These are phyloP conservation scores for Pygocentrus nattereri DNA, from an alignment of 2,797 vertebrate species.

Conservation along the genomic window DNA sequence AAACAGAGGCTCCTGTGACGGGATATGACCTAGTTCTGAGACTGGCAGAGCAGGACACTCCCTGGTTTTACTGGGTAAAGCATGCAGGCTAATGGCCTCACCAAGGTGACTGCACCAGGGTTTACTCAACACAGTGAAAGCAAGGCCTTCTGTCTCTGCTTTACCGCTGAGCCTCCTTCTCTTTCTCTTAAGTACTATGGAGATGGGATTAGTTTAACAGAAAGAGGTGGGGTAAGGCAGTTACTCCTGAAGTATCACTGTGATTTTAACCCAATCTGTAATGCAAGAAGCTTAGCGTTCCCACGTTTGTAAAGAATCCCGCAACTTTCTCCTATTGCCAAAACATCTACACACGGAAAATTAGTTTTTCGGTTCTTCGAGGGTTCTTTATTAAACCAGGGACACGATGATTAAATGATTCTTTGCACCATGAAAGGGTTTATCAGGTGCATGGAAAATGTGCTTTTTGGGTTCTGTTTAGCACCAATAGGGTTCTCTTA, in stretches of 20 bases:
- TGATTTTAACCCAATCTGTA: background rate
- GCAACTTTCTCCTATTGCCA: background rate
- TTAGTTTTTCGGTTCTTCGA: too few species aligned
- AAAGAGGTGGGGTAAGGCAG: background rate
- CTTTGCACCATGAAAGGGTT: too few species aligned
- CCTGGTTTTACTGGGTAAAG: slow-evolving; percentile 17
- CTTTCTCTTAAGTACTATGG: too few species aligned
- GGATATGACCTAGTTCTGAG: slow-evolving; percentile 20
- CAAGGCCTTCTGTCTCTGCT: background rate
- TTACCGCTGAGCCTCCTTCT: background rate
- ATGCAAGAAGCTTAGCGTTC: background rate
- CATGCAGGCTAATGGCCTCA: background rate
- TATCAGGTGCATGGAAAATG: too few species aligned
- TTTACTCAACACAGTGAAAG: background rate
- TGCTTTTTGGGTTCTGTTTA: too few species aligned
- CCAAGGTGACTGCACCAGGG: slow-evolving; percentile 4
- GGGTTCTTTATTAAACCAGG: too few species aligned
- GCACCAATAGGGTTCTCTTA: too few species aligned
- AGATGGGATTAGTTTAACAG: background rate
- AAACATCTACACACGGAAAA: too few species aligned
- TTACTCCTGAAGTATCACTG: background rate
- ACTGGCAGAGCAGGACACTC: slow-evolving; percentile 19
- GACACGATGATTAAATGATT: too few species aligned
- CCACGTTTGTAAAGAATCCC: background rate
- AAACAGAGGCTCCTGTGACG: slow-evolving; percentile 9